These are phyloP conservation scores for Micrastur ruficollis DNA, from an alignment of 2,797 vertebrate genomes.

Conservation along the genomic window DNA sequence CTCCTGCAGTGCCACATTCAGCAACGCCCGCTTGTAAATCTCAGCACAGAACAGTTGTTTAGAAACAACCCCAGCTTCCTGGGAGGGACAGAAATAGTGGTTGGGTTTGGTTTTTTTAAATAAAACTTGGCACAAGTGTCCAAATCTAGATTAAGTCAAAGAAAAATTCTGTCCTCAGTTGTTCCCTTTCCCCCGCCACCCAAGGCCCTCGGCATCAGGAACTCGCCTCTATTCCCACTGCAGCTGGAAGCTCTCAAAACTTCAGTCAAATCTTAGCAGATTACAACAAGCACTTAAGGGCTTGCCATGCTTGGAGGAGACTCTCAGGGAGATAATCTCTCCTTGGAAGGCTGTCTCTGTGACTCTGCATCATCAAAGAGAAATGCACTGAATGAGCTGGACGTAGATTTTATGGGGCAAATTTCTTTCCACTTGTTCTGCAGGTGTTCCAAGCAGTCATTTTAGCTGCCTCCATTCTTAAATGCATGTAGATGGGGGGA, in stretches of 20 bases:
- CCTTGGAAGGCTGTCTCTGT: background rate
- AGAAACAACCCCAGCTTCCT: background rate
- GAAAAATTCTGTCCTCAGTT: background rate
- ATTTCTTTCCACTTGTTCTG: background rate
- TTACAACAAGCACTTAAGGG: background rate
- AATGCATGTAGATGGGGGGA: accelerated
- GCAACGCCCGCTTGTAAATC: background rate
- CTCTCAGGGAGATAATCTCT: background rate
- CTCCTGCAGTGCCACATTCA: background rate
- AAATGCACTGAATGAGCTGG: background rate
- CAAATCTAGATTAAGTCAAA: background rate
- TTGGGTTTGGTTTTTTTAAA: background rate
- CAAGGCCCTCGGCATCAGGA: background rate
- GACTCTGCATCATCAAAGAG: background rate
- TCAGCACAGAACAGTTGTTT: background rate
- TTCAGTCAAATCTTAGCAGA: background rate
- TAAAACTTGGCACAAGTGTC: background rate
- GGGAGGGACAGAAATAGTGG: background rate
- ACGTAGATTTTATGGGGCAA: background rate
- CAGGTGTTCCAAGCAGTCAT: background rate
- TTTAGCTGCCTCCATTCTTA: background rate
- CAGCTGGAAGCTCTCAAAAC: constrained; percentile 43
- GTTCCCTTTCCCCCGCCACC: background rate
- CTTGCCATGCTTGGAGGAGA: background rate
- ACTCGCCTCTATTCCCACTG: background rate